Evolutionary conservation across 2,888 invertebrate species (phyloP), one percentile per base, ranked within the genome.

Genomic region (Tryphoninae sp.): DNA sequence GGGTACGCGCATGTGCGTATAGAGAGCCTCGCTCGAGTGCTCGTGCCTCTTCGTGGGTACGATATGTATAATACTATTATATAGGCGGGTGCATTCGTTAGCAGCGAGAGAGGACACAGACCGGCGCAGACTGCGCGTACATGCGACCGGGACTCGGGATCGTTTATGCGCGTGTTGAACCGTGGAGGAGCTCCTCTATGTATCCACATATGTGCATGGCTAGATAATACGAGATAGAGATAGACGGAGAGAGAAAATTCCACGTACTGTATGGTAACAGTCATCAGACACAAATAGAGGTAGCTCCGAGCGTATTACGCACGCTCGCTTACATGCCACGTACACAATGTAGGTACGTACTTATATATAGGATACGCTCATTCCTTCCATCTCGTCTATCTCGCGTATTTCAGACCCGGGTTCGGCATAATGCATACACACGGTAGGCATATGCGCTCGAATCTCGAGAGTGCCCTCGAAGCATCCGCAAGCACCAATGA

Each of bases 91-190:
- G 19, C 13, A 16, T 26, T 53, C 13, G 68, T 19, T 51, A 22
- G 19, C 19, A 55, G 45, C 16, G 53, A 55, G 64, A 33, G 71
- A 45, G 53, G 68, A 67, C 40, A 61, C n/a, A 42, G 77, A 73
- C 53, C 45, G 71, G 26, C 45, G 58, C 23, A 42, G 33, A 33
- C 53, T 45, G 22, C 23, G 49, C 49, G 42, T 49, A n/a, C 58
- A 45, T 6, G 26, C 9, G 49, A 22, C 8, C 11, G 40, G 40
- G 59, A 51, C 33, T 49, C 13, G 45, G 33, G 22, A 53, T 68
- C 51, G 69, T 79, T 80, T 77, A 65, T 67, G 67, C 53, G 72
- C 72, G 78, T 61, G 77, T 83, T 67, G 55, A 62, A 78, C 65
- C 78, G 71, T 67, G 65, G 40, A 69, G 61, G 59, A 73, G 77